A percentile compares a stretch with the other conserved stretches of the same genome.
phyloP scores from a whole-genome alignment of 2,888 invertebrate genomes.

The Ceriagrion tenellum region DNA sequence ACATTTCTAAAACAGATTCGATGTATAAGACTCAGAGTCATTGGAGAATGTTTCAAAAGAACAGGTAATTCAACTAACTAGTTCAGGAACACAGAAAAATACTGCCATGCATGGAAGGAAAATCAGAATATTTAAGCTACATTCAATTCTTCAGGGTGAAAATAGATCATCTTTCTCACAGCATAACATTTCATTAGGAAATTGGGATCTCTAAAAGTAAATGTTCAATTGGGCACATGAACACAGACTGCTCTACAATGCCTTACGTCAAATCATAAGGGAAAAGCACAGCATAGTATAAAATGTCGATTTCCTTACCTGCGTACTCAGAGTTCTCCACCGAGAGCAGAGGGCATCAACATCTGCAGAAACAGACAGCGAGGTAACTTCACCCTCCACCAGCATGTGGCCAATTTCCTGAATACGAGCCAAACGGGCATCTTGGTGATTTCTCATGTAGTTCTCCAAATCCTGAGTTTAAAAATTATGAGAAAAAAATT shows the following conservation, averaged over 20 bases:
- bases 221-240: neutral
- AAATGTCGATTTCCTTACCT: constrained; percentile 78
- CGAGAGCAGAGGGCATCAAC: constrained; percentile 83
- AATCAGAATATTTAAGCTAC: neutral
- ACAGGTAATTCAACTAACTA: neutral
- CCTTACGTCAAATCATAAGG: neutral
- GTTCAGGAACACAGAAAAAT: neutral
- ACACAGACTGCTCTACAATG: neutral
- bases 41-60: too few species aligned
- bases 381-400: constrained; percentile 87
- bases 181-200: neutral
- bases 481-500: constrained; percentile 66
- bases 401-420: constrained; percentile 88
- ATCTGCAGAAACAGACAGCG: constrained; percentile 84
- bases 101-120: neutral
- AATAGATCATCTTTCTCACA: neutral
- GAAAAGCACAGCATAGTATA: neutral
- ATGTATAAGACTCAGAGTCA: too few species aligned
- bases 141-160: neutral
- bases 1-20: too few species aligned
- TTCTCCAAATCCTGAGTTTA: constrained; percentile 88
- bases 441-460: constrained; percentile 87
- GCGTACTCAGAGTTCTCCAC: constrained; percentile 85
- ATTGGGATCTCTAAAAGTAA: neutral
- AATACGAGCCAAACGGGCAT: constrained; percentile 86